Conservation (phyloP, 64 coral and sea anemone species). For the Actinia tenebrosa region DNA sequence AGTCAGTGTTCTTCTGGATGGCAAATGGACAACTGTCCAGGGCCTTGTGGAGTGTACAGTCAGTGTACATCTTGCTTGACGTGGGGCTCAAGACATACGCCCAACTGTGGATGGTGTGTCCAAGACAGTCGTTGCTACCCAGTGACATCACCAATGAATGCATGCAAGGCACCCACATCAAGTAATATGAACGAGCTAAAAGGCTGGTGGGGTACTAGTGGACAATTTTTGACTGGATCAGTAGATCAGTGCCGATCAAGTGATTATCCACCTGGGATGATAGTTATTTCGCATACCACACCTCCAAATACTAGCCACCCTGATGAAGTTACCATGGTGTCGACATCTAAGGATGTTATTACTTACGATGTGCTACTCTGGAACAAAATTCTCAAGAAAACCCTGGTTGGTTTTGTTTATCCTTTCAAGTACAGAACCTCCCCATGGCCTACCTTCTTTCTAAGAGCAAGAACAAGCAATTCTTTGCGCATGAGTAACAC, state of each 20-base stretch:
- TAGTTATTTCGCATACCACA: conserved; percentile 23
- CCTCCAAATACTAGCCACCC: conserved; percentile 38
- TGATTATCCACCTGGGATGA: conserved; percentile 78
- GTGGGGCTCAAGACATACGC: conserved; percentile 24
- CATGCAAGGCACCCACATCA: conserved; percentile 31
- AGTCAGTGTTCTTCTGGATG: conserved; percentile 23
- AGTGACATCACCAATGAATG: conserved; percentile 27
- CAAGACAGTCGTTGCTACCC: conserved; percentile 93
- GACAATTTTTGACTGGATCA: conserved; percentile 41
- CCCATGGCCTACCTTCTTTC: conserved; percentile 15
- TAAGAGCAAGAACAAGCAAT: not conserved
- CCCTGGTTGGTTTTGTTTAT: conserved; percentile 40
- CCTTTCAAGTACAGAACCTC: conserved; percentile 40
- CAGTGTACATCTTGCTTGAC: conserved; percentile 71
- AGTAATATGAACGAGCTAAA: not conserved
- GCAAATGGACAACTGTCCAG: conserved; percentile 24
- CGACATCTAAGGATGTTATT: not conserved
- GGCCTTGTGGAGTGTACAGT: conserved; percentile 34
- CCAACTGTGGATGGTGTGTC: conserved; percentile 91
- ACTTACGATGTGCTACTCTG: not conserved
- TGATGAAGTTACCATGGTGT: conserved; percentile 44
- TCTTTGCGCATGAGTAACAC: not conserved
- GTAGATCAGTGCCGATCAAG: conserved; percentile 50
- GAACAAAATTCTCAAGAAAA: conserved; percentile 12
- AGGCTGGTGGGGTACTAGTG: conserved; percentile 84